phyloP scores from a whole-genome alignment of 2,888 invertebrate species.

The Lochmaea capreae region DNA sequence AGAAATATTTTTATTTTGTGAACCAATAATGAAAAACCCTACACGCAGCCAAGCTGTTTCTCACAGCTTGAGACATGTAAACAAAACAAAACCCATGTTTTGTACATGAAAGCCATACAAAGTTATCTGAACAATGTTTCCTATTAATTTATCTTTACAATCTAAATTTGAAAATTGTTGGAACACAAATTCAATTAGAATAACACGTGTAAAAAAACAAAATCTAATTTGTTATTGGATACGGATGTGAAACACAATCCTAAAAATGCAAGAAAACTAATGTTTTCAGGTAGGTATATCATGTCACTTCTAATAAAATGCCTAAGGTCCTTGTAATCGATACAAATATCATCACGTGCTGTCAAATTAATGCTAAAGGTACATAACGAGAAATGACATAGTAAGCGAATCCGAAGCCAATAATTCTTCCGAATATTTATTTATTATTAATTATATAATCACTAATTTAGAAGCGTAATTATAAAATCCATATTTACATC shows the following conservation, averaged over 20 bases:
- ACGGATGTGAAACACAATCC: conserved; percentile 25
- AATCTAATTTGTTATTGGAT: conserved; percentile 25
- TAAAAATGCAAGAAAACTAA: conserved; percentile 19
- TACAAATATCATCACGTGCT: background rate
- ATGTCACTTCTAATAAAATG: background rate
- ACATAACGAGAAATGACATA: background rate
- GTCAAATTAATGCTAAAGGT: background rate
- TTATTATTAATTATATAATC: background rate
- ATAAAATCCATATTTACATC: too few relatives aligned
- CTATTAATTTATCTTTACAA: background rate
- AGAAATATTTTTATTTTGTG: too few relatives aligned
- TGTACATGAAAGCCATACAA: background rate
- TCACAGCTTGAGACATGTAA: background rate
- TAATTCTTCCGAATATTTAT: background rate
- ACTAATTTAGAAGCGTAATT: too few relatives aligned
- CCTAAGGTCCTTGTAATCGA: background rate
- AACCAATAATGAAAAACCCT: too few relatives aligned
- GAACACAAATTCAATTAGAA: background rate
- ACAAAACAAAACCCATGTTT: too few relatives aligned
- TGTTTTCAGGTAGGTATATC: conserved; percentile 24
- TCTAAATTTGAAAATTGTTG: background rate
- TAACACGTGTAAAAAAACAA: background rate
- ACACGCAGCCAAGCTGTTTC: background rate
- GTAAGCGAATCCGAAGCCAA: background rate
- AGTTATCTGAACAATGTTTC: background rate